Evolutionary conservation across 2,888 invertebrate species (phyloP), one percentile per base, ranked within the genome.

Genomic region (Camponotus fellah): DNA sequence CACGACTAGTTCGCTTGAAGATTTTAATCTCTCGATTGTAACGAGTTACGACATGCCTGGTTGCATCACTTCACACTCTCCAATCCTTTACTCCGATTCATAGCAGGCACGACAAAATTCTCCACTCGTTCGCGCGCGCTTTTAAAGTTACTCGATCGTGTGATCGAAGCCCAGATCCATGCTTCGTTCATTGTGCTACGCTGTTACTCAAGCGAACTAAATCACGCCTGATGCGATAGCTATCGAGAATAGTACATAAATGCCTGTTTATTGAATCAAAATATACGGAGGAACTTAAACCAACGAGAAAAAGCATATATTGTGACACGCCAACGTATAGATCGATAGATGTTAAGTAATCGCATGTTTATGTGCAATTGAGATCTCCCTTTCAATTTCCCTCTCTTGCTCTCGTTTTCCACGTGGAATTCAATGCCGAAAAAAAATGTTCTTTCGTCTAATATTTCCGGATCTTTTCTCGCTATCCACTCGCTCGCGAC

Each of bases 31-130:
- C 81, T 84, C 81, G 76, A 32, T 37, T 64, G 84, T 90, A 90
- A 90, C 86, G 91, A 91, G 89, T 90, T 84, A 86, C 83, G 80
- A 84, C 85, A 89, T 87, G 91, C 86, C 86, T 80, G 87, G 87
- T 77, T 87, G 91, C 85, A 76, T 86, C 81, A 86, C 87, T 85
- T 91, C 77, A 77, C 87, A 74, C 88, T 76, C 77, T 84, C 76
- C 87, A 91, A 90, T 91, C 91, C 89, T 91, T 90, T 88, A 68
- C 74, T 62, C 56, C 84, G 66, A 85, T 83, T 34, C 75, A 66
- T 66, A 83, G 49, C 34, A 12, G 46, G 71, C 68, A 40, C 76
- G 65, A 66, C 77, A 66, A 66, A 72, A 76, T 86, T 80, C 71
- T 40, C 49, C 46, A 32, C 21, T 66, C 32, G 46, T 75, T 71